These are phyloP conservation scores for Agriotes lineatus DNA, from an alignment of 2,888 invertebrate genomes.

Conservation along the genomic window DNA sequence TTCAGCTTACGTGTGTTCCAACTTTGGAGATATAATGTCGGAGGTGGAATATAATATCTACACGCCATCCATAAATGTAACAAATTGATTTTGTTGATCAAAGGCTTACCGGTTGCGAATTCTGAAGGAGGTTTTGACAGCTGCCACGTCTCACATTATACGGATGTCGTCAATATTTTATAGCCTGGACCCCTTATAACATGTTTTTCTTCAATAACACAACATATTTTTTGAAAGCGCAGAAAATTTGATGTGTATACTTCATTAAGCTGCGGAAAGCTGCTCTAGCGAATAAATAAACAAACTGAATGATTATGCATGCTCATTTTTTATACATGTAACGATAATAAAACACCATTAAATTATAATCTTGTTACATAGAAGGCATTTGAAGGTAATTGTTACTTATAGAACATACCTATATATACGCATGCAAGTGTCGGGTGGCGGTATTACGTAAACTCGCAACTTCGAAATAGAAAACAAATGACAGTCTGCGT, in stretches of 20 bases:
- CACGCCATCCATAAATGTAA: constrained; percentile 38
- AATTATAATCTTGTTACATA: no score
- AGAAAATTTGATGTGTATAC: not conserved
- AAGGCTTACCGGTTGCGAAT: constrained; percentile 37
- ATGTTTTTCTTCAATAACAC: constrained; percentile 30
- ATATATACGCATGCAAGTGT: no score
- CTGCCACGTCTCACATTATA: constrained; percentile 41
- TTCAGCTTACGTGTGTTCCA: not conserved
- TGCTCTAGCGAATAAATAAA: no score
- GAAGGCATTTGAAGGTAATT: no score
- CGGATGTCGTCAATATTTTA: constrained; percentile 41
- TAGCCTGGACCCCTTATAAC: constrained; percentile 31
- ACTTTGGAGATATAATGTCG: not conserved
- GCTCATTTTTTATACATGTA: no score
- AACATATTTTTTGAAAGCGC: constrained; percentile 1
- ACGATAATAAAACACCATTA: no score
- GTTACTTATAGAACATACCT: no score
- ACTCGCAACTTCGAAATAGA: no score
- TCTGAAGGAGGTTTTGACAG: constrained; percentile 44
- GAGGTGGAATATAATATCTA: not conserved
- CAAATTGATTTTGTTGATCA: constrained; percentile 44
- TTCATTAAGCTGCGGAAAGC: no score
- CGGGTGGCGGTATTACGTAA: no score
- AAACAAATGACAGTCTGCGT: no score
- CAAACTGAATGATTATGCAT: no score